A percentile compares a stretch with the other conserved stretches of the same genome.
Conservation (phyloP, 2,113 vertebrate genomes). For the Lepus europaeus region DNA sequence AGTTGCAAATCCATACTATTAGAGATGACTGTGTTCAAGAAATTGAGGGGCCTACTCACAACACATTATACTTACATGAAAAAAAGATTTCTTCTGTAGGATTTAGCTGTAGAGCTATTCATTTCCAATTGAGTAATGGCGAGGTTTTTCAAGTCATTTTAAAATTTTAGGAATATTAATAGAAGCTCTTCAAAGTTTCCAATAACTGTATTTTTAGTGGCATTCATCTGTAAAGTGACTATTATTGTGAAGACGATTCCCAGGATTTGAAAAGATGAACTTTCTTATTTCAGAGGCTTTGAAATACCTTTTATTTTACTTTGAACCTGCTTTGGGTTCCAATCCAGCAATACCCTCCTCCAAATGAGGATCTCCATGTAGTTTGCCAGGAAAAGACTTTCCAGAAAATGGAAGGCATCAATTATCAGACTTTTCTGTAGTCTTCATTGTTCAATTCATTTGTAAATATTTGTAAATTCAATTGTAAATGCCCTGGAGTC, state of each 20-base stretch:
- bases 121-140: not conserved
- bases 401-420: not conserved
- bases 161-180: not conserved
- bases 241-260: not conserved
- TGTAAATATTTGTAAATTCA: not conserved
- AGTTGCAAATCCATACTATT: not conserved
- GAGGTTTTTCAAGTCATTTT: not conserved
- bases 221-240: not conserved
- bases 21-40: not conserved
- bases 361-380: not conserved
- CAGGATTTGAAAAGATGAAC: too few species aligned
- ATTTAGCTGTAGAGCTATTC: not conserved
- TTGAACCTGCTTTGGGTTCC: not conserved
- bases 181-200: not conserved
- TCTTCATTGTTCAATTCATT: not conserved
- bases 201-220: not conserved
- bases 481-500: too few species aligned
- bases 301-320: not conserved
- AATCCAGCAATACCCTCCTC: not conserved
- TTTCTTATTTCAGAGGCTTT: not conserved
- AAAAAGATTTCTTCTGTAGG: not conserved
- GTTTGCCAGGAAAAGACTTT: not conserved
- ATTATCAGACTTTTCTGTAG: not conserved
- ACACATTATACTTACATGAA: fast-evolving
- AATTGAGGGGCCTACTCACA: not conserved